Base-by-base conservation (phyloP, 2,113 vertebrate species). In the Grammomys surdaster region DNA sequence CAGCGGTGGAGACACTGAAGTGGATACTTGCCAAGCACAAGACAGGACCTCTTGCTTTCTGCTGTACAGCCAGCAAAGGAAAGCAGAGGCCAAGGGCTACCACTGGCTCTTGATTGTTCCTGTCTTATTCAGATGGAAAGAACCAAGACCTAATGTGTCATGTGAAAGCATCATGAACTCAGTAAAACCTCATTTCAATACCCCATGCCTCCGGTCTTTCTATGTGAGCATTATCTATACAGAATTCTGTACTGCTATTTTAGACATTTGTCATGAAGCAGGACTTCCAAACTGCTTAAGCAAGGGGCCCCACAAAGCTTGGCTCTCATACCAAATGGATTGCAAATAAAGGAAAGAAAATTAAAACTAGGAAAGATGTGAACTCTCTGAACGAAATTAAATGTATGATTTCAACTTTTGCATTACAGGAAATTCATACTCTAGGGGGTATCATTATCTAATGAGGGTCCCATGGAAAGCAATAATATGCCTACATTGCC, bases 341-440 rank as follows among this genome's bases (percentile, higher is more conserved):
- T 33, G 78, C 33, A 80, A 48, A 90, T 22, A 85, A 58, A 87
- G 76, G 33, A 82, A 69, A 95, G 40, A 92, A 40, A 81, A 86
- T 26, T n/a, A 65, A 91, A 86, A 92, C 1, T 1, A 80, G 43
- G 63, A 65, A 20, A 78, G 65, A 40, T 33, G 33, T 54, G 28
- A 46, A 13, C 28, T 85, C 33, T 94, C 8, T 31, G 75, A 63
- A 91, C 26, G 80, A 94, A 93, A 93, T 70, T 11, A 43, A 92
- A 90, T 89, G n/a, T 33, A n/a, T n/a, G 43, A 89, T 48, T 92
- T 96, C 89, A 54, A 89, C 73, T 70, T 88, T 93, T 48, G 77
- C 94, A 96, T 69, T 69, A 56, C 58, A 75, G 33, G 67, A 69
- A 12, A 54, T 58, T 70, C 17, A 1, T 63, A 78, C 43, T 28